These are phyloP conservation scores for Acanthurus lineatus DNA, from an alignment of 2,797 vertebrate species.

Conservation along the genomic window DNA sequence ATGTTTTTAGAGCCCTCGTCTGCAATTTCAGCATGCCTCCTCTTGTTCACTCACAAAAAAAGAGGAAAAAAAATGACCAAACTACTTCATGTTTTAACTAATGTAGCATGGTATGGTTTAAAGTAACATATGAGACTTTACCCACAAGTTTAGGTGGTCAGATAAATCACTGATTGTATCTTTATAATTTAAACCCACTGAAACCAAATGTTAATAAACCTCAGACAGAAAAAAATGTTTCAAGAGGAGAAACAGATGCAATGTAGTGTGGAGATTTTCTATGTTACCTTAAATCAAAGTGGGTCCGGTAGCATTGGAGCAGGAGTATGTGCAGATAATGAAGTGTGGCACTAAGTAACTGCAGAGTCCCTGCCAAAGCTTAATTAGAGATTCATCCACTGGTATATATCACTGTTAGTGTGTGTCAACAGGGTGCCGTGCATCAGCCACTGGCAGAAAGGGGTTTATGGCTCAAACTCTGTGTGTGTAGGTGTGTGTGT, in stretches of 20 bases:
- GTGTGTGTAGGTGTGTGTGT: slow-evolving; percentile 76
- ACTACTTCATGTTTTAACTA: slow-evolving; percentile 5
- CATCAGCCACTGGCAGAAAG: slow-evolving; percentile 87
- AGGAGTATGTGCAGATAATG: slow-evolving; percentile 87
- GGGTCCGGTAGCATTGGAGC: slow-evolving; percentile 79
- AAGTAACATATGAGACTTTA: slow-evolving; percentile 5
- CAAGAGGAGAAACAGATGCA: slow-evolving; percentile 65
- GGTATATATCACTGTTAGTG: slow-evolving; percentile 94
- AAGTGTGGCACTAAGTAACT: slow-evolving; percentile 89
- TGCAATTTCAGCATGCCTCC: slow-evolving; percentile 24
- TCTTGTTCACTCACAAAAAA: slow-evolving; percentile 8
- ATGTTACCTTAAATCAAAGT: slow-evolving; percentile 86
- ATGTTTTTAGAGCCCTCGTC: slow-evolving; percentile 21
- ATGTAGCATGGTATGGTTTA: slow-evolving; percentile 10
- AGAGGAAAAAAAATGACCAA: not conserved
- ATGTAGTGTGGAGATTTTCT: slow-evolving; percentile 59
- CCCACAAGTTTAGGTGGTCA: slow-evolving; percentile 14
- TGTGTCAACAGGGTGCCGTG: slow-evolving; percentile 91
- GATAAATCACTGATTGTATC: slow-evolving; percentile 44
- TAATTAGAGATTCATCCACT: slow-evolving; percentile 95
- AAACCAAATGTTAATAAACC: slow-evolving; percentile 49
- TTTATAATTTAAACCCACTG: slow-evolving; percentile 44
- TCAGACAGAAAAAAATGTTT: slow-evolving; percentile 53
- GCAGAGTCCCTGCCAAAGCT: slow-evolving; percentile 90
- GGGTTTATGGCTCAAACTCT: slow-evolving; percentile 89